Evolutionary conservation across 2,888 invertebrate species (phyloP), one percentile per base, ranked within the genome.

Genomic region (Kuschelorhynchus macadamiae): DNA sequence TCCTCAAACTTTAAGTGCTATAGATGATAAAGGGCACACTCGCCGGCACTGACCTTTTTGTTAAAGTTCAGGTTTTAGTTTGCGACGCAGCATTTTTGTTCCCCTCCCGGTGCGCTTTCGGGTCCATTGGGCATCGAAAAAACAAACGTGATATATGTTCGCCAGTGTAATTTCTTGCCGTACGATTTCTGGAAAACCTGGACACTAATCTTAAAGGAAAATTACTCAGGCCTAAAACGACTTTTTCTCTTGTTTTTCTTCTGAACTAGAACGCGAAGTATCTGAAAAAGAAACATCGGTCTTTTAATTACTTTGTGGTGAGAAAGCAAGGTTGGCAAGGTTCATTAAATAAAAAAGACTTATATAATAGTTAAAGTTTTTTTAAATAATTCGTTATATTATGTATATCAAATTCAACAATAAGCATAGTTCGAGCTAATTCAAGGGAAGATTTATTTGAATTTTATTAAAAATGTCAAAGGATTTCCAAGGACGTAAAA

Each of bases 111-210:
- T 47, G 41, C 12, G 60, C 65, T 61, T 65, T 65, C 49, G 33
- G 69, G 65, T 65, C 69, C 69, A 69, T 69, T 65, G 65, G 56
- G 60, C 65, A 60, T 56, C 42, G 69, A 60, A 69, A 67, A 69
- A 69, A 65, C 65, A 69, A 69, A 49, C 60, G 61, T 65, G 65
- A 65, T 56, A 50, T 60, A 65, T 55, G 65, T 42, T 63, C 39
- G 39, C 41, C 50, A 46, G 61, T 50, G 47, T 69, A 69, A 65
- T 69, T 69, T 65, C 68, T 63, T 55, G 55, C 68, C 41, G 49
- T 64, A 64, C 53, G 60, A 65, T 65, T 69, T 65, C 64, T 60
- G 47, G 64, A 68, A 57, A 68, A 64, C 53, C 60, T 60, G 69
- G 60, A 61, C 69, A 65, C 65, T 65, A 55, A 55, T 64, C 55